Evolutionary conservation across 2,888 invertebrate genomes (phyloP), one percentile per base, ranked within the genome.

Genomic region (Sphaerophoria taeniata): DNA sequence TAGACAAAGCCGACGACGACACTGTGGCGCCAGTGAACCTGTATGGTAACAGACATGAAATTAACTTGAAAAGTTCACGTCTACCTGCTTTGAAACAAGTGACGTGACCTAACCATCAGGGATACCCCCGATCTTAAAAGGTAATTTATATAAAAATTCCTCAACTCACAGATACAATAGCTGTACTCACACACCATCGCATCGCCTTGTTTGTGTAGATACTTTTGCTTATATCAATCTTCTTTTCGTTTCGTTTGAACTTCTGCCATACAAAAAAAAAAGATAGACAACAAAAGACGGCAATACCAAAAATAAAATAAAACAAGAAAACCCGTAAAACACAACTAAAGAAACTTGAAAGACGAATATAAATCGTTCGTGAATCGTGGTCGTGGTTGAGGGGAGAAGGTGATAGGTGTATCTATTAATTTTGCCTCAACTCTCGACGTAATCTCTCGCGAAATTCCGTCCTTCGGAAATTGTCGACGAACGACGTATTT

Each of bases 391-490:
- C 4, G 16, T 39, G 58, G 45, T 4, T 9, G 24, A 31, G 49
- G 16, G 14, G 16, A 45, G 36, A 31, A 53, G 24, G 43, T 43
- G 24, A 33, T 45, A 24, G 45, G 43, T 24, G 53, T 70, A 69
- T 55, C 69, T 80, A 70, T 80, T 39, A 72, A 70, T 75, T 80
- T 70, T 67, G 24, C 69, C 60, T 60, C 47, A 69, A 69, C 39
- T 51, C 45, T 74, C 60, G 69, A 80, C 84, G 79, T 84, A 85
- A 80, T 81, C 76, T 76, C 81, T 76, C 81, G 73, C 76, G 81
- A 85, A 80, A 85, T 80, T 80, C 81, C 81, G 85, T 81, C 85
- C 85, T 85, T 85, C 81, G 47, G 45, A 55, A 24, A 24, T 24
- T 24, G 56, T 73, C 61, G 76, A 73, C 69, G 69, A 73, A 70